phyloP scores from a whole-genome alignment of 2,113 vertebrate species.

The Paramormyrops kingsleyae region DNA sequence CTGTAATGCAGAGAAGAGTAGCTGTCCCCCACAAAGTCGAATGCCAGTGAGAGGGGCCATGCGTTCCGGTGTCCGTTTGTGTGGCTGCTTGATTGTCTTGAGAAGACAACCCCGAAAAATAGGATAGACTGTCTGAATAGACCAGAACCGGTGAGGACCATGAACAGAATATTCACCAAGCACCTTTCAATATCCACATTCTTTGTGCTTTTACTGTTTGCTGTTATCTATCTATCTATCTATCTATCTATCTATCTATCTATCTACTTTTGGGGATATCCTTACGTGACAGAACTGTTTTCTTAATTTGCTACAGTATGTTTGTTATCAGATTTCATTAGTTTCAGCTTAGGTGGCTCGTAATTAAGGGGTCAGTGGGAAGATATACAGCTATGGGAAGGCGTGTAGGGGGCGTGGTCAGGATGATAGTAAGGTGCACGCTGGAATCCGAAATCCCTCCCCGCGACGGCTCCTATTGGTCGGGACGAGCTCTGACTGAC shows the following conservation, averaged over 20 bases:
- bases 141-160: neutral
- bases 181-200: neutral
- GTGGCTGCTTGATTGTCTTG: neutral
- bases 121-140: neutral
- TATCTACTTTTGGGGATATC: neutral
- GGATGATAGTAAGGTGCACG: neutral
- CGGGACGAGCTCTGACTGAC: conserved; percentile 31
- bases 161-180: neutral
- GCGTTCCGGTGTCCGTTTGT: neutral
- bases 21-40: neutral
- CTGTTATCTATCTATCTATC: neutral
- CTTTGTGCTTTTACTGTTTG: neutral
- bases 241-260: too few relatives aligned
- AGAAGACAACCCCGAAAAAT: neutral
- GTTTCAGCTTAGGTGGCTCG: neutral
- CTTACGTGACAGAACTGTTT: neutral
- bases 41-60: neutral
- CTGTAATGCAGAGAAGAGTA: neutral
- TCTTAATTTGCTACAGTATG: neutral
- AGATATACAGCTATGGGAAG: neutral
- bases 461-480: conserved; percentile 26
- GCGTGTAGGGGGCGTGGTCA: neutral
- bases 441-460: conserved; percentile 26
- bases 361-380: neutral
- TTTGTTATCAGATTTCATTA: neutral